Base-by-base conservation (phyloP, 23 tunicate species). In the Phallusia fumigata region DNA sequence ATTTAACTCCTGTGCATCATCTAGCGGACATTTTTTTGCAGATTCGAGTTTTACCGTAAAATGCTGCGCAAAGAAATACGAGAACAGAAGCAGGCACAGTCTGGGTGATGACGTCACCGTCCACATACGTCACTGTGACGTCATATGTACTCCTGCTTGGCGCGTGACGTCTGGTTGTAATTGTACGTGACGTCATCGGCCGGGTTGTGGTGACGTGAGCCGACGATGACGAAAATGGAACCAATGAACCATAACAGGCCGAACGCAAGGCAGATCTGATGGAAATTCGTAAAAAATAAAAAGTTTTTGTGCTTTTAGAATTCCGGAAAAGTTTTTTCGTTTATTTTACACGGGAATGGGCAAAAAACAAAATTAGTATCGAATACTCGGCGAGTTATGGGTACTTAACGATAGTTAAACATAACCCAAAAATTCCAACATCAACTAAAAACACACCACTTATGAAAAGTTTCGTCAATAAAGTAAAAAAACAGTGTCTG, bases 41-140 rank as follows among this genome's bases (percentile, higher is more conserved):
- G 94, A 77, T 89, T 53, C 74, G 88, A 84, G 79, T 74, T 89
- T 40, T 89, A 89, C 45, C 85, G 94, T 3, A 90, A 82, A 69
- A 85, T 90, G 89, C 47, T 90, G 58, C 65, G 76, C 53, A 81
- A 86, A 65, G 34, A 84, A 77, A 85, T 90, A 13, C 75, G 76
- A 15, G 89, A 89, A 74, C 65, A 65, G 74, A 75, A 34, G 0
- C 79, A 75, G 18, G 79, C 79, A 28, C 79, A 58, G 69, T 24
- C 26, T 3, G 50, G 53, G 53, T 77, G 12, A 19, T 77, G 81
- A 77, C 58, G 58, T 77, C 33, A 77, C 5, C 6, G 6, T 35
- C n/a, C 22, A 18, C 30, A 6, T 12, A 32, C 36, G 53, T 80
- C 77, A 86, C 22, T 2, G 16, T 30, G 34, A 32, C 36, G 53